A percentile compares a stretch with the other conserved stretches of the same genome.
phyloP scores from a whole-genome alignment of 2,797 vertebrate species.

The Pygocentrus nattereri region DNA sequence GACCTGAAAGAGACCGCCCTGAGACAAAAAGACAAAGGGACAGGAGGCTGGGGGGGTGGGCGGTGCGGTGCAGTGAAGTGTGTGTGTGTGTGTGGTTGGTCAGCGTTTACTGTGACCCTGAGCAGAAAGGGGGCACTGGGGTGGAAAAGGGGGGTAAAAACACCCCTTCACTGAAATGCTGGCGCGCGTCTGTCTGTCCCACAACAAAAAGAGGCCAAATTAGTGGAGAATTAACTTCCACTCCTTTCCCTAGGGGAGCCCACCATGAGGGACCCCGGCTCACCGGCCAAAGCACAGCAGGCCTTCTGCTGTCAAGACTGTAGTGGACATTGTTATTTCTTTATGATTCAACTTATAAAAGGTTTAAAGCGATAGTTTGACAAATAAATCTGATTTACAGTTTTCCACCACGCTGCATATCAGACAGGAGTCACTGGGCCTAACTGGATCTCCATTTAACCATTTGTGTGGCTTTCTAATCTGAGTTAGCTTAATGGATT shows the following conservation, averaged over 20 bases:
- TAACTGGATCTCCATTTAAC: too few species aligned
- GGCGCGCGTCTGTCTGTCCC: constrained; percentile 72
- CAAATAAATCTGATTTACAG: too few species aligned
- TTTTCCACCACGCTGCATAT: too few species aligned
- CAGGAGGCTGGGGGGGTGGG: constrained; percentile 23
- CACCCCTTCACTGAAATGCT: constrained; percentile 66
- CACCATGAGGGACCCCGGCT: constrained; percentile 37
- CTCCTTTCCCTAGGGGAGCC: constrained; percentile 55
- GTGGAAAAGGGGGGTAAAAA: constrained; percentile 62
- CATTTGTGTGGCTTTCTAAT: too few species aligned
- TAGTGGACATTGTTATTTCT: neutral
- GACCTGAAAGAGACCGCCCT: constrained; percentile 45
- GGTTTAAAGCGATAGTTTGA: too few species aligned
- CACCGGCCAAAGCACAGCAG: constrained; percentile 14
- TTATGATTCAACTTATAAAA: too few species aligned
- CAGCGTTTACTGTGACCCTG: constrained; percentile 63
- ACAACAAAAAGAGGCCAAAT: constrained; percentile 68
- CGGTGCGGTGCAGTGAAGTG: neutral
- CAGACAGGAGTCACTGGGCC: too few species aligned
- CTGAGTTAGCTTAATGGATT: too few species aligned
- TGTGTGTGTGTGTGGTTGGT: constrained; percentile 53
- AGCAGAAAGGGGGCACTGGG: constrained; percentile 74
- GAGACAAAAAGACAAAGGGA: constrained; percentile 40
- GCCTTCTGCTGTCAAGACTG: neutral
- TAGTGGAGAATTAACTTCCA: constrained; percentile 66